Evolutionary conservation across 2,797 vertebrate genomes (phyloP), one percentile per base, ranked within the genome.

Genomic region (Myiotriccus ornatus): DNA sequence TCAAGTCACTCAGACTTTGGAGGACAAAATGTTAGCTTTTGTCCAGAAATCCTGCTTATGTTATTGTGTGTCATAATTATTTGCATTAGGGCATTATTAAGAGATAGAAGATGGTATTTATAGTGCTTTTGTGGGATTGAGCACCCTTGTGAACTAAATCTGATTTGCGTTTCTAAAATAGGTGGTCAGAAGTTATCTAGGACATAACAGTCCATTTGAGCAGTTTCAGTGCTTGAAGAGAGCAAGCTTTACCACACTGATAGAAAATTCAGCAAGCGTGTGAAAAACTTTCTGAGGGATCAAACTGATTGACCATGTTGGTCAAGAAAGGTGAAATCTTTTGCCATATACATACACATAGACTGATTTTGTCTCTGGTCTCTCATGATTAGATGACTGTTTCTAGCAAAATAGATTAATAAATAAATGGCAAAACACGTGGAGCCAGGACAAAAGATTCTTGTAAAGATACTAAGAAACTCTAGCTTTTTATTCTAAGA

Each of bases 11-110:
- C 50, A 70, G 50, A 83, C 14, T 91, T 91, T 46, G 62, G 65
- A 88, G 76, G 65, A 92, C 62, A 82, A 93, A 90, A 92, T 60
- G 53, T 81, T 81, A 67, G 19, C 37, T 93, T 91, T 93, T 83
- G n/a, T 64, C 35, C 44, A 25, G 41, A 77, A 62, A 14, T 30
- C 35, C 86, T 41, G 16, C 12, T 81, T 73, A 10, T 69, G 41
- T 79, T 82, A 34, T 18, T 88, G 19, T 47, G 56, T 46, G 37
- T n/a, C 56, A 53, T n/a, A 77, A 71, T 59, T 86, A 70, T 79
- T 93, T 88, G 32, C 32, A 46, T 68, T 76, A 53, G 20, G 32
- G 37, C 18, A 69, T 5, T 57, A 78, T 27, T 32, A 90, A 86
- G 47, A 84, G 37, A 23, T 11, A 84, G 19, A 93, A 78, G 34